Evolutionary conservation across 2,113 vertebrate species (phyloP).

Genomic region (Morone saxatilis): DNA sequence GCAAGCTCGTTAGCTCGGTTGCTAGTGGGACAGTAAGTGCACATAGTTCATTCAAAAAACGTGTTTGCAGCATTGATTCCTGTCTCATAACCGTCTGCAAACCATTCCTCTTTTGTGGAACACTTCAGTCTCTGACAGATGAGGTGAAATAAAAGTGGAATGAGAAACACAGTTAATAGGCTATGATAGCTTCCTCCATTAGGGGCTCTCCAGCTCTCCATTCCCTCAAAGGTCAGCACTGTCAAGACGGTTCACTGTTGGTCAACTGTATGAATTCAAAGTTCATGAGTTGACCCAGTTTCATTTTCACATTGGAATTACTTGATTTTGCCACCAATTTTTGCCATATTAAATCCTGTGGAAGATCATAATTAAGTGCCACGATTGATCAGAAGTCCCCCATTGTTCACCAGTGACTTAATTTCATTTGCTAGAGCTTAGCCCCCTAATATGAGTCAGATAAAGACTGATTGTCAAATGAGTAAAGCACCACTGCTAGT

Average conservation of each 20-base stretch:
- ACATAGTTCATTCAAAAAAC: neutral
- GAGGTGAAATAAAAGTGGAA: neutral
- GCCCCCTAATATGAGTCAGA: conserved; percentile 19
- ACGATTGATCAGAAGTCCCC: neutral
- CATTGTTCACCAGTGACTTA: neutral
- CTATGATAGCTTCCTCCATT: neutral
- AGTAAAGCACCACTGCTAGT: conserved; percentile 3
- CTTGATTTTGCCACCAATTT: neutral
- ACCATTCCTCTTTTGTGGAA: neutral
- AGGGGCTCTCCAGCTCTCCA: neutral
- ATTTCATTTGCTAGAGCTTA: conserved; percentile 26
- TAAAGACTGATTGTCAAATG: conserved; percentile 20
- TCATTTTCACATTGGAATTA: neutral
- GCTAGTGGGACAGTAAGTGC: neutral
- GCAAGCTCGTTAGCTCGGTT: neutral
- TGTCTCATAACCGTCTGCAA: neutral
- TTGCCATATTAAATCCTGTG: neutral
- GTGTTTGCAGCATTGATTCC: neutral
- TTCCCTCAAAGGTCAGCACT: neutral
- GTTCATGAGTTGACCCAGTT: neutral
- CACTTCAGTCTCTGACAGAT: neutral
- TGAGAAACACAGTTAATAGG: neutral
- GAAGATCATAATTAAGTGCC: neutral
- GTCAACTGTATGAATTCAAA: neutral
- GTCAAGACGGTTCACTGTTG: neutral